A percentile compares a stretch with the other conserved stretches of the same genome.
These are phyloP conservation scores for Colistium nudipinnis DNA, from an alignment of 2,113 vertebrate genomes.

Conservation along the genomic window DNA sequence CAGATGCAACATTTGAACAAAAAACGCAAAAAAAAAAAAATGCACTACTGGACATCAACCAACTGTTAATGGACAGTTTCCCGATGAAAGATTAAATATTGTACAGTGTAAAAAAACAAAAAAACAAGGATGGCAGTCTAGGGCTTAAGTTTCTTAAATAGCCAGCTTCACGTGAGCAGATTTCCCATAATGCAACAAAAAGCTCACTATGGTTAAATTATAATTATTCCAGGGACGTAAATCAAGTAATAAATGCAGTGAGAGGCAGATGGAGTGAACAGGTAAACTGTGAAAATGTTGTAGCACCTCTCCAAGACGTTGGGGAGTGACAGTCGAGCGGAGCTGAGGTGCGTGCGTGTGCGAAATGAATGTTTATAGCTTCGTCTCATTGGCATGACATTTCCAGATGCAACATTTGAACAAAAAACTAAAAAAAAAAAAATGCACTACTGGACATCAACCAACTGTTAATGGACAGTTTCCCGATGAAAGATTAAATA, in stretches of 20 bases:
- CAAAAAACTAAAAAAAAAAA: no score
- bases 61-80: slow-evolving; percentile 20
- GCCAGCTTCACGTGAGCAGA: slow-evolving; percentile 6
- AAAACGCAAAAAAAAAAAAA: no score
- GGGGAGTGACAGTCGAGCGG: neutral
- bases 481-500: slow-evolving; percentile 13
- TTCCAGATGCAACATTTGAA: neutral
- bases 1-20: neutral
- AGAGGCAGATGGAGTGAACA: neutral
- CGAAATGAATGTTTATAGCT: no score
- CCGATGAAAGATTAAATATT: slow-evolving; percentile 14
- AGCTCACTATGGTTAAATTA: neutral
- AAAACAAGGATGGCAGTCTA: no score
- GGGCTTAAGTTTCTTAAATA: neutral
- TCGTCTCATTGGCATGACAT: neutral
- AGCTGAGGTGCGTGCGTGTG: neutral
- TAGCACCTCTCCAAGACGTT: neutral
- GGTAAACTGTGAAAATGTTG: neutral
- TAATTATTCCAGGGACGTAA: neutral
- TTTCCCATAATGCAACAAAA: neutral
- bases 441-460: no score
- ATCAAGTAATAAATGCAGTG: neutral
- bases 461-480: slow-evolving; percentile 18
- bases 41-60: slow-evolving; percentile 46
- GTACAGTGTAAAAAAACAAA: neutral